Base-by-base conservation (phyloP, 23 tunicate species). In the Botrylloides violaceus region DNA sequence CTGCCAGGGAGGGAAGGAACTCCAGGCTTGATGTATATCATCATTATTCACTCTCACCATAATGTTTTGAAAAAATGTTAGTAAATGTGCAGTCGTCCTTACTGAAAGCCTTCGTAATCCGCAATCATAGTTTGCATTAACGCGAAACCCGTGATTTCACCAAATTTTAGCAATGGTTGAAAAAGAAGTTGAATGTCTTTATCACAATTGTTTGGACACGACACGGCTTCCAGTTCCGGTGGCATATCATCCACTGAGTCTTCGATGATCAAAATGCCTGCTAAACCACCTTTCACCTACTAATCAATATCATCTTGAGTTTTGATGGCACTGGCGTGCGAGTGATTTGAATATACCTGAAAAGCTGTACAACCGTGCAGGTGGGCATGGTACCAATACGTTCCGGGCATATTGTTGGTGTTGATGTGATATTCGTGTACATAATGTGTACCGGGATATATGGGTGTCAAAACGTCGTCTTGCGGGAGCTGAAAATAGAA, bases 341-440 rank as follows among this genome's bases (percentile, higher is more conserved):
- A 60, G 25, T 15, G 15, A 60, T 60, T 65, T 18, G 15, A 0
- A 65, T 38, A 7, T 66, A 86, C 94, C 59, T 86, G 94, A 33
- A 80, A 59, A 22, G 75, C 37, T 23, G 85, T 86, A 49, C 73
- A 59, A 22, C 94, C 94, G 73, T 86, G 94, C 34, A 79, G 22
- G 59, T 86, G 94, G 12, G 85, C 80, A 70, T 86, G 94, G 61
- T 86, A 86, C 94, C 94, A 86, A 49, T 86, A 86, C 3, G 94
- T 86, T 0, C 94, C 94, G 26, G 94, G 37, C 30, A 85, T 81
- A 12, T 86, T 66, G 43, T 86, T 71, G 3, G 72, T 26, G 55
- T 62, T 34, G 3, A 86, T 86, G 12, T 66, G 57, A 70, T 80
- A 86, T 12, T 1, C 39, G 59, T 86, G 79, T 2, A 65, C 34